Evolutionary conservation across 1,140 invertebrate genomes (phyloP), one percentile per base, ranked within the genome.

Genomic region (Vollenhovia emeryi): DNA sequence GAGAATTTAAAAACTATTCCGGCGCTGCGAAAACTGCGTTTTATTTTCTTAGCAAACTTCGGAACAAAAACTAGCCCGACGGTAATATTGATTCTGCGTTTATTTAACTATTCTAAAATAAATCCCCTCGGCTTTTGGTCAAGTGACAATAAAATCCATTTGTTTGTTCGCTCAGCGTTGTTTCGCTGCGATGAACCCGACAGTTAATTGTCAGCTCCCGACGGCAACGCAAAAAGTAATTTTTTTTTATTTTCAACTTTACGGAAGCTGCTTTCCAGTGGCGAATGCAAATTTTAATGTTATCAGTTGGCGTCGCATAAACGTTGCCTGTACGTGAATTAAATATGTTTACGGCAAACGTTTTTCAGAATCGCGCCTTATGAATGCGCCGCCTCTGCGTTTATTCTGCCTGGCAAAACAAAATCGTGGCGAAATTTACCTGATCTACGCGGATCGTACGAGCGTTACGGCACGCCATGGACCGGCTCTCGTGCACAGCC

Each of bases 381-480:
- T 66, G 36, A 36, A 5, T 36, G 27, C 33, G 50, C 18, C 11
- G 83, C 76, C 88, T 82, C 89, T 87, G 86, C 83, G 60, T 87
- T 88, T 89, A 91, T 92, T 89, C 86, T 27, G 30, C 24, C 15
- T 82, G 83, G 83, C 86, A 86, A 86, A 68, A 86, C 60, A 57
- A 64, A 78, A 21, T 57, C 86, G 60, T 74, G 0, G 66, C 8
- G 50, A 86, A 84, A 82, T 84, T 86, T 86, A 84, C 50, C 45
- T 55, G n/a, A 87, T 80, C 60, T 55, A 75, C 59, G 24, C 50
- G 9, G 24, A 57, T 85, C 40, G 6, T 24, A 66, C 27, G 85
- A 86, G 33, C 84, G 68, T 71, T 64, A 68, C 45, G 9, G n/a
- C 27, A 55, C 59, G 68, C n/a, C 43, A 57, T 24, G 7, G 50